A percentile compares a stretch with the other conserved stretches of the same genome.
Evolutionary conservation across 2,888 invertebrate species (phyloP).

Genomic region (Yponomeuta plumbellus): DNA sequence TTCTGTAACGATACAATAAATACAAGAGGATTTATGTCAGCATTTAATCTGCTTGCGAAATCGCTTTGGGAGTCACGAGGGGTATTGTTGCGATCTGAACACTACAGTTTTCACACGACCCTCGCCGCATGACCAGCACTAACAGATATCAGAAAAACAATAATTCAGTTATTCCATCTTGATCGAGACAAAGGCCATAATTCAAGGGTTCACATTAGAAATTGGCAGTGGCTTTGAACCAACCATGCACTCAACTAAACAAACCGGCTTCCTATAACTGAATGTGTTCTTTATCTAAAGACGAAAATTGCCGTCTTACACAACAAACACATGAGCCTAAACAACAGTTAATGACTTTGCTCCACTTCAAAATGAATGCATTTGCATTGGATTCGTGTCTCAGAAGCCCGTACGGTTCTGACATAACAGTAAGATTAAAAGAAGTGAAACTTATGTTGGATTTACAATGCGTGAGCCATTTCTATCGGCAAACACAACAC

Average conservation of each 20-base stretch:
- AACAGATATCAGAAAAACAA: constrained; percentile 48
- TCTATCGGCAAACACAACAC: background rate
- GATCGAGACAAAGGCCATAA: constrained; percentile 30
- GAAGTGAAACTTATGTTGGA: background rate
- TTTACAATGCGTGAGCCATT: background rate
- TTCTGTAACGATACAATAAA: constrained; percentile 60
- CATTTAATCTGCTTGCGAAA: constrained; percentile 62
- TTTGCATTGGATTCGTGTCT: background rate
- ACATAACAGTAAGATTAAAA: background rate
- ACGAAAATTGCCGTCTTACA: background rate
- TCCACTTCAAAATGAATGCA: background rate
- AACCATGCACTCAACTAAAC: background rate
- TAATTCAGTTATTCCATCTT: constrained; percentile 53
- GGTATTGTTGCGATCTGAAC: constrained; percentile 50
- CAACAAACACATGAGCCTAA: constrained; percentile 6
- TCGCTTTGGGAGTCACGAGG: constrained; percentile 64
- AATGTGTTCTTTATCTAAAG: background rate
- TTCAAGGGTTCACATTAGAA: constrained; percentile 4
- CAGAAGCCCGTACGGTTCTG: background rate
- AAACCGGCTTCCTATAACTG: background rate
- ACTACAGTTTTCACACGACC: constrained; percentile 61
- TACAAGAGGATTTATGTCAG: constrained; percentile 66
- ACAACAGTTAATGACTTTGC: background rate
- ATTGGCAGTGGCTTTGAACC: background rate
- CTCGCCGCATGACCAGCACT: constrained; percentile 45